Percentiles rank a stretch among this genome's conserved stretches.
Conservation (phyloP, 2,888 invertebrate species). For the Meteorus cinctellus region DNA sequence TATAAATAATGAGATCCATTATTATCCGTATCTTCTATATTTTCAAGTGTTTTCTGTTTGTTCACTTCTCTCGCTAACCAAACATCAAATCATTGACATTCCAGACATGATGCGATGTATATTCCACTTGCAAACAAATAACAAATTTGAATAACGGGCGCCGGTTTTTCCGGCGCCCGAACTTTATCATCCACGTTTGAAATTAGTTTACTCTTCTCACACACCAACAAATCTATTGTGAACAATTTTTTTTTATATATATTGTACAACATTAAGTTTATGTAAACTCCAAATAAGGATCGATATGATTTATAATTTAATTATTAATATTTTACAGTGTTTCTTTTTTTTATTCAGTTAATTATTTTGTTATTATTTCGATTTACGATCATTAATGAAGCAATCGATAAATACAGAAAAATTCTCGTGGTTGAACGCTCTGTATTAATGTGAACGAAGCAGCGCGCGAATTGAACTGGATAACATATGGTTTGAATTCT, state of each 20-base stretch:
- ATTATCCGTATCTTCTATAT: not conserved
- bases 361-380: not conserved
- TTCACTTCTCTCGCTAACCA: no score
- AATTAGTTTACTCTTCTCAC: not conserved
- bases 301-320: not conserved
- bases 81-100: no score
- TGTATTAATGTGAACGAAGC: not conserved
- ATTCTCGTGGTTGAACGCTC: not conserved
- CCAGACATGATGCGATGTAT: not conserved
- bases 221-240: not conserved
- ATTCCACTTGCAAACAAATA: not conserved
- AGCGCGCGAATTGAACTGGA: not conserved
- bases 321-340: slow-evolving; percentile 6
- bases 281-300: not conserved
- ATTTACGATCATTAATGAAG: not conserved
- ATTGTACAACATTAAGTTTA: not conserved
- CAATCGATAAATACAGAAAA: not conserved
- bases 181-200: not conserved
- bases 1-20: not conserved
- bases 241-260: not conserved
- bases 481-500: not conserved
- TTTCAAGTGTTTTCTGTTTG: not conserved
- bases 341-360: not conserved
- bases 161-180: not conserved
- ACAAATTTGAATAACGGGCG: not conserved